These are phyloP conservation scores for Macrotrachela quadricornifera DNA, from an alignment of 1,140 invertebrate species.

Conservation along the genomic window DNA sequence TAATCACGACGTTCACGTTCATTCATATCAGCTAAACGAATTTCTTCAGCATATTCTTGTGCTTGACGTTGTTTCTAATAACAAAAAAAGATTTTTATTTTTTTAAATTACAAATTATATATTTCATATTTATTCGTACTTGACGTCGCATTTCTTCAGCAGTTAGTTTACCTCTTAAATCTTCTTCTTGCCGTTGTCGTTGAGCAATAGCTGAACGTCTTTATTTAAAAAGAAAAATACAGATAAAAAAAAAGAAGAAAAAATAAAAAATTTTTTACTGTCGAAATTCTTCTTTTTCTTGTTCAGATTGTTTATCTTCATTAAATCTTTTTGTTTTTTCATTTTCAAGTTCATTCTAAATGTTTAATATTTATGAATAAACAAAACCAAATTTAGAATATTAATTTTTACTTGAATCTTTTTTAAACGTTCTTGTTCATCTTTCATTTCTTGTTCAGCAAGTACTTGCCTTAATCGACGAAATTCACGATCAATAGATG, in stretches of 20 bases:
- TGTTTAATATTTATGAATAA: no score
- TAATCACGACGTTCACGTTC: constrained; percentile 81
- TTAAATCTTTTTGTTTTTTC: constrained; percentile 44
- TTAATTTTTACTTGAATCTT: constrained; percentile 20
- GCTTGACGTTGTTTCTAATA: neutral
- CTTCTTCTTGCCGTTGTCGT: constrained; percentile 11
- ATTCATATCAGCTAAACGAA: constrained; percentile 1
- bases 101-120: neutral
- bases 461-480: no score
- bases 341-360: constrained; percentile 39
- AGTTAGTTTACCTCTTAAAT: neutral
- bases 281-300: constrained; percentile 32
- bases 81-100: neutral
- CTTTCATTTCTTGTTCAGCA: constrained; percentile 39
- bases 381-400: no score
- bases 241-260: neutral
- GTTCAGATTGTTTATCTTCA: constrained; percentile 56
- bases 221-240: no score
- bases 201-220: constrained; percentile 58
- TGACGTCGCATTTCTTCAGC: constrained; percentile 38
- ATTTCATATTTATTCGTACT: constrained; percentile 42
- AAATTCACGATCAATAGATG: no score
- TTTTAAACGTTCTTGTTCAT: constrained; percentile 36
- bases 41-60: neutral
- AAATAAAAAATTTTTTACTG: no score